Base-by-base conservation (phyloP, 1,140 invertebrate genomes). In the Araneus ventricosus region DNA sequence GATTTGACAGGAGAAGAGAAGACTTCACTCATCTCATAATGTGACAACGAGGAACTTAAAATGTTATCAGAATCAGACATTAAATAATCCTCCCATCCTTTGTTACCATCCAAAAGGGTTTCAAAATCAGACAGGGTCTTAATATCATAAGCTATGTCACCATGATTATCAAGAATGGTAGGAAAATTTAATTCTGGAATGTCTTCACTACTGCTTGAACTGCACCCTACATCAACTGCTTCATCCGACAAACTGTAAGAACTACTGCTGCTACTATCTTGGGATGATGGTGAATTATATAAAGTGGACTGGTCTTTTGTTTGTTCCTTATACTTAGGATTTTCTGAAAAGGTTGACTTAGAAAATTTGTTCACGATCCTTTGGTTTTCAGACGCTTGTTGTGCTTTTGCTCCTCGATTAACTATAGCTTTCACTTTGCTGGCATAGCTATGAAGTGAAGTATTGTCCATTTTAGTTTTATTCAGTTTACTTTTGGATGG, bases 121-220 rank as follows among this genome's bases (percentile, higher is more conserved):
- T 84, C 90, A 45, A 85, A 84, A 61, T 91, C 80, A 14, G 59
- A 63, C 20, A 90, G n/a, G 4, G 22, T 22, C 22, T 91, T 85
- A 0, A 91, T 30, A 52, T 91, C 90, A 70, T 91, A 91, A 5
- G 90, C 17, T 24, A 37, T n/a, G 24, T 85, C 80, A 37, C 24
- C 39, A 80, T 80, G 88, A 37, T 41, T 67, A 10, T 85, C 82
- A 22, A 85, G 80, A 52, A 85, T 52, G 39, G n/a, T 37, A n/a
- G 90, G 37, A 34, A 91, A 90, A 90, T 90, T 82, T 57, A 82
- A 57, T 61, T 90, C 90, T 85, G 90, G 90, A 85, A 91, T 85
- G 90, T 91, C 90, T 59, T 91, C 90, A 22, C 88, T 27, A n/a
- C 90, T 67, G 27, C 90, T 91, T n/a, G 90, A 91, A 67, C 90